Conservation (phyloP, 2,888 invertebrate genomes). For the Drosophila diplacantha region DNA sequence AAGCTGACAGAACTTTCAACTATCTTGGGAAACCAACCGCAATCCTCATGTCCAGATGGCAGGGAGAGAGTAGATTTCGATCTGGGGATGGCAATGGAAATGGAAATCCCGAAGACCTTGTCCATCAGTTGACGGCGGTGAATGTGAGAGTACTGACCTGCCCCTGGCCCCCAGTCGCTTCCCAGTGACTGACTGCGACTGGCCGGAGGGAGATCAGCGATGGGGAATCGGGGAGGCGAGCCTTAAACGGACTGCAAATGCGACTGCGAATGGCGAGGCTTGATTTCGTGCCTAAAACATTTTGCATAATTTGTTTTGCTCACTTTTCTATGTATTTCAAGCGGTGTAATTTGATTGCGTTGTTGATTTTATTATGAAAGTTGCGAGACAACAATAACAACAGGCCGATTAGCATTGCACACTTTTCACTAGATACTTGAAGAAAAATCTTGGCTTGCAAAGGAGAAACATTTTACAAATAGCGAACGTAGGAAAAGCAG, state of each 20-base stretch:
- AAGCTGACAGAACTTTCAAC: conserved; percentile 46
- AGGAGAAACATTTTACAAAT: not conserved
- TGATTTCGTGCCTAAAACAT: conserved; percentile 42
- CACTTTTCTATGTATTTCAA: conserved; percentile 31
- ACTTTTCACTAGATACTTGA: conserved; percentile 18
- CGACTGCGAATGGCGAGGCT: conserved; percentile 30
- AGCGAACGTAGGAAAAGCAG: not conserved
- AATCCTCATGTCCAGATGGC: conserved; percentile 4
- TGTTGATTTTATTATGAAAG: conserved; percentile 63
- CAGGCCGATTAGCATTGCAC: conserved; percentile 24
- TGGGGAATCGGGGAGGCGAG: conserved; percentile 9
- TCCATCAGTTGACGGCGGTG: conserved; percentile 50
- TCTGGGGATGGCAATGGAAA: conserved; percentile 33
- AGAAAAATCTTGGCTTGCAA: not conserved
- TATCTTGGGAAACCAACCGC: conserved; percentile 34
- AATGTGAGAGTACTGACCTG: conserved; percentile 45
- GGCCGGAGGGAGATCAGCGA: conserved; percentile 10
- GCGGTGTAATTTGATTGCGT: conserved; percentile 51
- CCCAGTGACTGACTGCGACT: conserved; percentile 22
- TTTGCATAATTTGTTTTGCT: conserved; percentile 45
- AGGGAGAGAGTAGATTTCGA: conserved; percentile 22
- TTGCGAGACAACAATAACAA: conserved; percentile 43
- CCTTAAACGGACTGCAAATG: conserved; percentile 41
- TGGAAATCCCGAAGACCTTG: conserved; percentile 55
- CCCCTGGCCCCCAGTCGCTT: conserved; percentile 13